Conservation (phyloP, 64 coral and sea anemone genomes). For the Pachyseris speciosa region DNA sequence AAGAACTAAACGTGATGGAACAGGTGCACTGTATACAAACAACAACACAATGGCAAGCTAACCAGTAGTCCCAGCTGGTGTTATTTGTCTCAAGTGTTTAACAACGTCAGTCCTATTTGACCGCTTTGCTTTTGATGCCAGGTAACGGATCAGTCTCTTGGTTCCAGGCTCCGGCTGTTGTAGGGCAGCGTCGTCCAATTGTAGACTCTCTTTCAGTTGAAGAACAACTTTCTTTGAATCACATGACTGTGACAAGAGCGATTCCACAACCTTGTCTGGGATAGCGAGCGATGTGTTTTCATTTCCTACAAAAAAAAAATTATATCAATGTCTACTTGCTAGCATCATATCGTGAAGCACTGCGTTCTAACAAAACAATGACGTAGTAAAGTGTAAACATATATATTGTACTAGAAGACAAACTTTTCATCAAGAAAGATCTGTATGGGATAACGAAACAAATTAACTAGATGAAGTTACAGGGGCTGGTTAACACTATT, state of each 20-base stretch:
- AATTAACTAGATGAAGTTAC: no score
- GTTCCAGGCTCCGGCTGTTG: background rate
- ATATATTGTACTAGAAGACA: no score
- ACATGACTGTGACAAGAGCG: background rate
- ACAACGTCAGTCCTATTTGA: slow-evolving; percentile 25
- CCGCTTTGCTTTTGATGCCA: slow-evolving; percentile 8
- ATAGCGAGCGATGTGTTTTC: background rate
- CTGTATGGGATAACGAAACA: no score
- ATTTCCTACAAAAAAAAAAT: background rate
- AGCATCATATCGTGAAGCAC: background rate
- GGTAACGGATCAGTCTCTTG: background rate
- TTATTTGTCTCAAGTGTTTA: slow-evolving; percentile 6
- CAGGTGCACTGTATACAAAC: background rate
- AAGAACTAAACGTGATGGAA: background rate
- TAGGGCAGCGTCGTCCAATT: background rate
- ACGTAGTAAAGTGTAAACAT: no score
- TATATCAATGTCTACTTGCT: no score
- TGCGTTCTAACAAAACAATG: background rate
- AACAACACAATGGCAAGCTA: background rate
- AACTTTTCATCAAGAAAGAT: no score
- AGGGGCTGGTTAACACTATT: no score
- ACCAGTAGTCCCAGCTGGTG: slow-evolving; percentile 31
- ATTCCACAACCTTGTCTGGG: background rate
- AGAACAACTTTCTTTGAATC: background rate
- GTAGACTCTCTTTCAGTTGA: background rate